phyloP scores from a whole-genome alignment of 1,140 invertebrate genomes.

The Drosophila funebris region DNA sequence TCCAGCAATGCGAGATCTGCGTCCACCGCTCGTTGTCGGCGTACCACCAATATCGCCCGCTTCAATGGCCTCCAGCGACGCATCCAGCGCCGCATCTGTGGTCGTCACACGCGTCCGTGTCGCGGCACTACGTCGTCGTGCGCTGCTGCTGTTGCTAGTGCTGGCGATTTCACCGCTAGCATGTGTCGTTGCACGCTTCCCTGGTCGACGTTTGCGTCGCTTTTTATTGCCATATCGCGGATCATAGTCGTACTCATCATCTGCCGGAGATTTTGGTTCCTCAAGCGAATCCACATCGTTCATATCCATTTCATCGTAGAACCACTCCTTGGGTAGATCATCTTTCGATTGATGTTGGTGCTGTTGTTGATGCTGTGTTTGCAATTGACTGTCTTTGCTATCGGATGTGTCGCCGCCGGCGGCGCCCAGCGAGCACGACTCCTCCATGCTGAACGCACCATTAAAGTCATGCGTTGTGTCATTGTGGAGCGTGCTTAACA shows the following conservation, averaged over 20 bases:
- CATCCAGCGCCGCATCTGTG: conserved; percentile 66
- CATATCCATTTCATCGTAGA: conserved; percentile 94
- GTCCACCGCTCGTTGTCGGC: conserved; percentile 40
- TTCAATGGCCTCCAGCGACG: conserved; percentile 74
- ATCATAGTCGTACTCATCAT: conserved; percentile 98
- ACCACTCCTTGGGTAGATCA: conserved; percentile 89
- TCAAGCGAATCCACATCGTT: conserved; percentile 96
- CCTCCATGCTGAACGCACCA: conserved; percentile 75
- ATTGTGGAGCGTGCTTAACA: conserved; percentile 50
- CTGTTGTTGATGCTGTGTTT: conserved; percentile 63
- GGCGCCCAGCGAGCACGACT: conserved; percentile 77
- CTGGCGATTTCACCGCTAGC: conserved; percentile 30
- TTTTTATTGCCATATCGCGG: conserved; percentile 85
- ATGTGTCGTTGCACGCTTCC: conserved; percentile 53
- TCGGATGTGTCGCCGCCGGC: conserved; percentile 82
- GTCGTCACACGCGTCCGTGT: conserved; percentile 62
- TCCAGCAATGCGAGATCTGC: conserved; percentile 64
- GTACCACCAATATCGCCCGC: conserved; percentile 54
- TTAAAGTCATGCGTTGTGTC: conserved; percentile 79
- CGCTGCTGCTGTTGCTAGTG: conserved; percentile 35
- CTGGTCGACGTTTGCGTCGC: conserved; percentile 73
- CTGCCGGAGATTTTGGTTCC: conserved; percentile 95
- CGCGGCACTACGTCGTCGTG: conserved; percentile 55
- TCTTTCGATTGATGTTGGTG: conserved; percentile 62
- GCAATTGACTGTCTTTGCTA: conserved; percentile 80